These are phyloP conservation scores for Heliconius hewitsoni DNA, from an alignment of 1,140 invertebrate genomes.

Conservation along the genomic window DNA sequence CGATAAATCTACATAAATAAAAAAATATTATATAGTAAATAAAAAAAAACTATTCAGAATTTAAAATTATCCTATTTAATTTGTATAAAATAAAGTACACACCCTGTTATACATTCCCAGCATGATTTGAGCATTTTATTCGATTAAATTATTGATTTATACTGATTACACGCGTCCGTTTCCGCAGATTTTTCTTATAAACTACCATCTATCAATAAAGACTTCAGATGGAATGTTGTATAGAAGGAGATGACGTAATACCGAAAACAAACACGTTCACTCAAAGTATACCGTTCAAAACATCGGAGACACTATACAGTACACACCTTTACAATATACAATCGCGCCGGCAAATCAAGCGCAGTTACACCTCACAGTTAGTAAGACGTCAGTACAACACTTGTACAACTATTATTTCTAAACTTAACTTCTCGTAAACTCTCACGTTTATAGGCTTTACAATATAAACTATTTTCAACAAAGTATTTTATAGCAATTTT, in stretches of 20 bases:
- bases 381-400: neutral
- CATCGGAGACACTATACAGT: slow-evolving; percentile 39
- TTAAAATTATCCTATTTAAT: neutral
- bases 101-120: slow-evolving; percentile 65
- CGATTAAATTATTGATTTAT: slow-evolving; percentile 26
- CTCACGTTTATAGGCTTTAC: neutral
- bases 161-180: slow-evolving; percentile 34
- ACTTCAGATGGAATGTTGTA: slow-evolving; percentile 54
- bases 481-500: neutral
- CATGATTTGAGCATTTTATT: slow-evolving; percentile 69
- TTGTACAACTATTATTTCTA: neutral
- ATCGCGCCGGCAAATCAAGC: slow-evolving; percentile 16
- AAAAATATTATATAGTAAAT: neutral
- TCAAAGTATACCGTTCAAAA: slow-evolving; percentile 24
- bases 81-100: neutral
- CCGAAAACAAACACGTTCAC: slow-evolving; percentile 65
- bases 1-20: neutral
- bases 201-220: slow-evolving; percentile 41
- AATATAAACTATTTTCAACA: neutral
- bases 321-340: slow-evolving; percentile 54
- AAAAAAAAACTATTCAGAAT: neutral
- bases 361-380: slow-evolving; percentile 1
- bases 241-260: slow-evolving; percentile 66
- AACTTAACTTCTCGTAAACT: neutral
- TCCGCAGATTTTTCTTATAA: slow-evolving; percentile 38